Base-by-base conservation (phyloP, 2,888 invertebrate genomes). In the Chesias legatella region DNA sequence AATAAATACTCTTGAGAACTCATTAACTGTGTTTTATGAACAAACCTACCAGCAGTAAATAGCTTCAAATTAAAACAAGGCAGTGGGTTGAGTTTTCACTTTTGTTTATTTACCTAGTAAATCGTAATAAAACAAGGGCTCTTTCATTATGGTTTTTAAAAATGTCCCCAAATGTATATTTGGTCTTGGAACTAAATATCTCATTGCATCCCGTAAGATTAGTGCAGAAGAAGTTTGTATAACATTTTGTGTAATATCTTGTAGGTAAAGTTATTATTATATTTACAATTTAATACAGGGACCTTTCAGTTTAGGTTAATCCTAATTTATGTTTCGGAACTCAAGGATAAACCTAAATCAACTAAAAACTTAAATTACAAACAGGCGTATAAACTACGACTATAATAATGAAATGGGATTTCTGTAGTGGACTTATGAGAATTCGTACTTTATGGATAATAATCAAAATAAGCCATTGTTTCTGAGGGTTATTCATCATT, bases 351-450 rank as follows among this genome's bases (percentile, higher is more conserved):
- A 48, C 54, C 52, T 54, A 51, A 53, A 51, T 53, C 48, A 58
- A 56, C 54, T 51, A 32, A 47, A 53, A 58, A 58, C 55, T 58
- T 58, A 49, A 48, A 53, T 56, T 55, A 46, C 43, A 42, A 50
- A 31, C 34, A 38, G 31, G 38, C 31, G 27, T 37, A 29, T 25
- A 26, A 21, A 35, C 34, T 31, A 8, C 34, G 24, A 21, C 33
- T 44, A 35, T 39, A 44, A 44, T 44, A 35, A 44, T 28, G 39
- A 38, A 33, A 31, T 24, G 24, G 26, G 32, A 39, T 39, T 39
- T 20, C 34, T 39, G 31, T 39, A 35, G 7, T 3, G 22, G 38
- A 44, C 28, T 44, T 35, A 31, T 25, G 39, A 43, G 22, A 17
- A 25, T 23, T 17, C 23, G 39, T 34, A 35, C 33, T 35, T 32